Conservation (phyloP, 2,797 vertebrate species). For the Hapalemur alaotrensis region DNA sequence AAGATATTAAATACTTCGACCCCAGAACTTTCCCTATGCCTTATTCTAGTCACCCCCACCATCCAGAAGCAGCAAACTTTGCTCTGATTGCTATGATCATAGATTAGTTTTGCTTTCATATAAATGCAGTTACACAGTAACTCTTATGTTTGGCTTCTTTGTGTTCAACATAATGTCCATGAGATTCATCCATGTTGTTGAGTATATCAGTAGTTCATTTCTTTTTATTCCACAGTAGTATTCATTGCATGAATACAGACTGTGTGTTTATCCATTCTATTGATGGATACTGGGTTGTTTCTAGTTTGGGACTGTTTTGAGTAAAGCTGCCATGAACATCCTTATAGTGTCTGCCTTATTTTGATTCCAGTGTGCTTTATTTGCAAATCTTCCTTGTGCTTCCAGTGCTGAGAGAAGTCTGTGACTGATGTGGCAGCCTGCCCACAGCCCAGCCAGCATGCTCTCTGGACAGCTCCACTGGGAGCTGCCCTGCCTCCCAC, state of each 20-base stretch:
- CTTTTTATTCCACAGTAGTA: conserved; percentile 17
- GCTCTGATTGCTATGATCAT: neutral
- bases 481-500: neutral
- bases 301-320: neutral
- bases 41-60: neutral
- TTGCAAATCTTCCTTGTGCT: neutral
- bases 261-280: neutral
- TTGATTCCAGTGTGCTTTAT: neutral
- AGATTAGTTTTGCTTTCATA: neutral
- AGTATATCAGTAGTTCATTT: neutral
- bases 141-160: neutral
- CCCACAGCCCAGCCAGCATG: neutral
- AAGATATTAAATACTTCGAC: neutral
- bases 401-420: neutral
- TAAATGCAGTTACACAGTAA: neutral
- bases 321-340: neutral
- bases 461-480: neutral
- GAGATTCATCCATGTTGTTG: neutral
- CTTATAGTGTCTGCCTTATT: neutral
- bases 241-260: neutral
- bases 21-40: neutral
- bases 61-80: neutral
- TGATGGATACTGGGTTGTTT: neutral
- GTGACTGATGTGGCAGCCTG: neutral
- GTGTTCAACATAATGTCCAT: neutral